These are phyloP conservation scores for Troilus luridus DNA, from an alignment of 2,888 invertebrate genomes.

Conservation along the genomic window DNA sequence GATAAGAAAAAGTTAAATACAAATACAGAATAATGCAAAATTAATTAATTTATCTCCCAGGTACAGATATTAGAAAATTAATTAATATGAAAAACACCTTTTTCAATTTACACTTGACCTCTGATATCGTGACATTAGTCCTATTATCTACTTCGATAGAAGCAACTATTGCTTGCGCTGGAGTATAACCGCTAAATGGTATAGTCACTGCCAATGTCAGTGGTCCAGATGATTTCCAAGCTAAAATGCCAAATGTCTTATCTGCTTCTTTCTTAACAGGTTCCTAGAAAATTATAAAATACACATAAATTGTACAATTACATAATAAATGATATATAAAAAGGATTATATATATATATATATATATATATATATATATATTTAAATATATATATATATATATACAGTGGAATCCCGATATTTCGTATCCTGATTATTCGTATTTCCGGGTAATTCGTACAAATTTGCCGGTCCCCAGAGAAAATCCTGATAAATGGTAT, in stretches of 20 bases:
- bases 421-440: too few relatives aligned
- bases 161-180: slow-evolving; percentile 82
- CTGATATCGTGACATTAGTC: slow-evolving; percentile 78
- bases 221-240: slow-evolving; percentile 82
- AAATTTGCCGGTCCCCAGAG: too few relatives aligned
- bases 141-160: slow-evolving; percentile 82
- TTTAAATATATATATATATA: too few relatives aligned
- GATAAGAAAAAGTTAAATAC: too few relatives aligned
- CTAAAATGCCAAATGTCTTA: slow-evolving; percentile 85
- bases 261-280: slow-evolving; percentile 79
- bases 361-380: too few relatives aligned
- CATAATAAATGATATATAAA: background rate
- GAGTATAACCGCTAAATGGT: slow-evolving; percentile 82
- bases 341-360: too few relatives aligned
- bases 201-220: slow-evolving; percentile 78
- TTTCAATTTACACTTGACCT: slow-evolving; percentile 76
- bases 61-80: background rate
- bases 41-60: too few relatives aligned
- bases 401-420: too few relatives aligned
- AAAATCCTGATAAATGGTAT: too few relatives aligned
- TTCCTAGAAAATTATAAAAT: slow-evolving; percentile 70
- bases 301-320: slow-evolving; percentile 32
- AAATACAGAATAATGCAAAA: too few relatives aligned
- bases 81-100: slow-evolving; percentile 72
- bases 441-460: too few relatives aligned